These are phyloP conservation scores for Ectemnius cavifrons DNA, from an alignment of 2,888 invertebrate genomes.

Conservation along the genomic window DNA sequence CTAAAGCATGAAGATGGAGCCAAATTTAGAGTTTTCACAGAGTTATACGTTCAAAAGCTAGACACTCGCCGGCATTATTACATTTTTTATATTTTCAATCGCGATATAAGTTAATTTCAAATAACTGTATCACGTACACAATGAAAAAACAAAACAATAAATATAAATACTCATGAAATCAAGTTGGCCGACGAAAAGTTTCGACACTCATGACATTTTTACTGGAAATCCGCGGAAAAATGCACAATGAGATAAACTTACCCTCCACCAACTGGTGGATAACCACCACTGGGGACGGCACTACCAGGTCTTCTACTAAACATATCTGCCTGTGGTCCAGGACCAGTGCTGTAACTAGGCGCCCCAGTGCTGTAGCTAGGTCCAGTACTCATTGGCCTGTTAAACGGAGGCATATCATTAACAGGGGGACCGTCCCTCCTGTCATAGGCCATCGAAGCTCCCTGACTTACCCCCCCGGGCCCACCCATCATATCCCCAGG, in stretches of 20 bases:
- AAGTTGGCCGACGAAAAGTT: no score
- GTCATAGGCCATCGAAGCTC: slow-evolving; percentile 50
- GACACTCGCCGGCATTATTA: no score
- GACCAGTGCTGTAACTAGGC: slow-evolving; percentile 75
- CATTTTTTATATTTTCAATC: no score
- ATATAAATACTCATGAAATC: no score
- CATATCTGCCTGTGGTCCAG: slow-evolving; percentile 76
- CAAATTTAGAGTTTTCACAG: no score
- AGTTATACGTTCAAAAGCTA: no score
- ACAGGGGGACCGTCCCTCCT: slow-evolving; percentile 54
- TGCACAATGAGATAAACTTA: slow-evolving; percentile 56
- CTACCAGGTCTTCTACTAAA: slow-evolving; percentile 76
- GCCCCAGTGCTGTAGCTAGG: slow-evolving; percentile 70
- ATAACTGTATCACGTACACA: no score
- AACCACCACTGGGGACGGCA: slow-evolving; percentile 73
- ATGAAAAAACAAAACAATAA: no score
- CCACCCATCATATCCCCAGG: slow-evolving; percentile 61
- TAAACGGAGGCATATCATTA: slow-evolving; percentile 62
- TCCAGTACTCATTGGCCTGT: slow-evolving; percentile 74
- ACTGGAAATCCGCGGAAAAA: no score
- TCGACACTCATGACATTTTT: no score
- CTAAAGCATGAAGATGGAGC: no score
- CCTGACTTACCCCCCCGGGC: slow-evolving; percentile 61
- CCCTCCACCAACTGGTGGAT: slow-evolving; percentile 75
- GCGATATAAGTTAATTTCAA: no score